Evolutionary conservation across 64 coral and sea anemone genomes (phyloP), one percentile per base, ranked within the genome.

Genomic region (Montipora cactus): DNA sequence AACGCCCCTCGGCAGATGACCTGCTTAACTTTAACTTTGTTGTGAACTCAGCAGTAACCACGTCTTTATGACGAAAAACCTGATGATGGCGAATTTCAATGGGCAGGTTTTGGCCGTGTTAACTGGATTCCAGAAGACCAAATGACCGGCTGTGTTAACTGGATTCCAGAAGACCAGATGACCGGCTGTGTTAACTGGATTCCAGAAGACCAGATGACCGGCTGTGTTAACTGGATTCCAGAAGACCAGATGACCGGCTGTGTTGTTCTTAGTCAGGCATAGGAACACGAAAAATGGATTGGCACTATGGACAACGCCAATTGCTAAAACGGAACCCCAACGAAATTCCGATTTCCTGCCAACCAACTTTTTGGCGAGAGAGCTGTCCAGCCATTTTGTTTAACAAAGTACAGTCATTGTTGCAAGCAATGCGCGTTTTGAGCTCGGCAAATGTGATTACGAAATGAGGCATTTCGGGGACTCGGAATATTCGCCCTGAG

Each of bases 1-100:
- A 95, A 55, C 79, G 97, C 83, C 95, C 95, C 61, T 96, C 83
- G 15, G 94, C 94, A 51, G 94, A 93, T 12, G 94, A 98, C 37
- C 83, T 98, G 57, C 82, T 98, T 5, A 91, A 64, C 74, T 93
- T 94, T 87, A 75, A 37, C 72, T 98, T 98, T 71, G 87, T 98
- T 71, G 47, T 74, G 13, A 95, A 98, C 75, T 95, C 79, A 13
- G 58, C 96, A 4, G 81, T 97, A 81, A 95, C 96, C 4, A 97
- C 96, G 2, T 97, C 89, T 51, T 94, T 97, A 97, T 97, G 90
- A 95, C 90, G 37, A 37, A 49, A 64, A 69, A 75, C 20, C 9
- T 12, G 22, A 28, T 19, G 14, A 52, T 62, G 61, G 45, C 5
- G 47, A 59, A 72, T 7, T 58, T 18, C 7, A 12, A 9, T 6